Conservation (phyloP, 2,113 vertebrate genomes). For the Trematomus loennbergii region DNA sequence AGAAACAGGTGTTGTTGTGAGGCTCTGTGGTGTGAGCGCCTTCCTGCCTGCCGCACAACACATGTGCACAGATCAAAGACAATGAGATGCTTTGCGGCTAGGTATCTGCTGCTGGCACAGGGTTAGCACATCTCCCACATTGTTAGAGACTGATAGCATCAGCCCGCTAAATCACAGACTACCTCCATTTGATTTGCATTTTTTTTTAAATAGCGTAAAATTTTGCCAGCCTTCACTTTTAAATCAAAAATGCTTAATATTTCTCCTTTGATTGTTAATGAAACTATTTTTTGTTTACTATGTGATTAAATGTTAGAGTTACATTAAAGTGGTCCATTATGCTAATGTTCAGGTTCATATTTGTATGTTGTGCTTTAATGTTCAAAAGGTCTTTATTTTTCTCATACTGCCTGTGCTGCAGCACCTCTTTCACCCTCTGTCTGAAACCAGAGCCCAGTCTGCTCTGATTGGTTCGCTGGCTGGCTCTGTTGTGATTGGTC, state of each 20-base stretch:
- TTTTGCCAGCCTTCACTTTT: not conserved
- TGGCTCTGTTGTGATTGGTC: no score
- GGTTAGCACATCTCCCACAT: constrained; percentile 37
- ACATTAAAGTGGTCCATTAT: not conserved
- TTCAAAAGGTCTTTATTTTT: no score
- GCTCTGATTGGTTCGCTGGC: no score
- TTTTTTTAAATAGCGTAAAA: not conserved
- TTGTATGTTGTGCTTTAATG: no score
- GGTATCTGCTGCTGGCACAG: constrained; percentile 26
- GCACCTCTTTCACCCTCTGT: no score
- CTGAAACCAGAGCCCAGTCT: no score
- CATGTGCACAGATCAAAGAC: constrained; percentile 65
- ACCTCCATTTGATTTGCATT: constrained; percentile 15
- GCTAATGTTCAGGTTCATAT: no score
- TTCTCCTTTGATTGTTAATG: not conserved
- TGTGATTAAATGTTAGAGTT: no score
- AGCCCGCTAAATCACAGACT: constrained; percentile 53
- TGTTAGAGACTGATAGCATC: constrained; percentile 8
- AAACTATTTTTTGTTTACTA: not conserved
- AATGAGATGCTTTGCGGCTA: constrained; percentile 44
- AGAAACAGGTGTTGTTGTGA: constrained; percentile 75
- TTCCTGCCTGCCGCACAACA: constrained; percentile 59
- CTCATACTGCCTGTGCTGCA: no score
- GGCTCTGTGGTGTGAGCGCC: constrained; percentile 20
- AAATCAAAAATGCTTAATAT: not conserved